Evolutionary conservation across 2,797 vertebrate genomes (phyloP), one percentile per base, ranked within the genome.

Genomic region (Rhinatrema bivittatum): DNA sequence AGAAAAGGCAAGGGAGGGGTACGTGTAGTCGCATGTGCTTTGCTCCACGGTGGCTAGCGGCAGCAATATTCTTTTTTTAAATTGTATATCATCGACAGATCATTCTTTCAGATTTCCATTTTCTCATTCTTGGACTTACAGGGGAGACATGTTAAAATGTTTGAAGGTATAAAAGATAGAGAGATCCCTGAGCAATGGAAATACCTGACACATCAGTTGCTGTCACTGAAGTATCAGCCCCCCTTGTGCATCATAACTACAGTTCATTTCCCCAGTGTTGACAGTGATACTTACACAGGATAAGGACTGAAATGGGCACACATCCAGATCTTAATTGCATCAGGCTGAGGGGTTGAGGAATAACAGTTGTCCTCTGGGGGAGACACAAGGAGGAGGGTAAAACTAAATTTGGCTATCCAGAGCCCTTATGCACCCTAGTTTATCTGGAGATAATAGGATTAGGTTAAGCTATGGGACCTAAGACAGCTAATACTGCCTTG

Each of bases 311-410:
- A 76, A 81, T 62, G 74, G 77, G 73, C 72, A 61, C 67, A 53
- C 67, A 81, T 84, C 74, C 72, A 78, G 65, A 84, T 81, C 73
- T 77, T 84, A 82, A 84, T 82, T 84, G 70, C 76, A 81, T 84
- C 77, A 76, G 72, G 73, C 65, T n/a, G 46, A 50, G 61, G 62
- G 54, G 70, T 70, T 63, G 72, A 72, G 57, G 54, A 78, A 54
- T 46, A 50, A 45, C 24, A 40, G 48, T 72, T 74, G 74, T 51
- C 46, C 65, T 70, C 68, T 35, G 41, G 43, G 49, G 56, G 45
- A 33, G 5, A 25, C 32, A 29, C 56, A 48, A 61, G 46, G 30
- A n/a, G 26, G 32, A 55, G 24, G 49, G 47, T 14, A 46, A 39
- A 65, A 72, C 63, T 79, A 67, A 72, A 71, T 70, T 77, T 76